Conservation (phyloP, 2,888 invertebrate genomes). For the Zonitis immaculata region DNA sequence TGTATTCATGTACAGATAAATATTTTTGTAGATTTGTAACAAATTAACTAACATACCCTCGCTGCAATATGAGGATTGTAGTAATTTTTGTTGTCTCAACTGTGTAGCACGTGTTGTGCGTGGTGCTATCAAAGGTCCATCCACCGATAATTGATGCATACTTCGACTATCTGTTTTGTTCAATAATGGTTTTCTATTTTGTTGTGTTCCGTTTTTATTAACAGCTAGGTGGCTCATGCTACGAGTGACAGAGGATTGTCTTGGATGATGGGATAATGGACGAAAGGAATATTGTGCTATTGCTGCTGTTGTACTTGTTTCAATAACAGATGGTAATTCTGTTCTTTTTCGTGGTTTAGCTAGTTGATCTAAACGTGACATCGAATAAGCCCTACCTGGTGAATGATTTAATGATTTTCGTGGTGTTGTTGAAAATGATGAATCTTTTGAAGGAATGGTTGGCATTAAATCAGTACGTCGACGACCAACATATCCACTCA, state of each 20-base stretch:
- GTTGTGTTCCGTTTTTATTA: slow-evolving; percentile 47
- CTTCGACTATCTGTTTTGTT: slow-evolving; percentile 47
- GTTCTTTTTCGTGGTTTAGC: slow-evolving; percentile 63
- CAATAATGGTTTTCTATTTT: slow-evolving; percentile 41
- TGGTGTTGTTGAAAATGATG: slow-evolving; percentile 51
- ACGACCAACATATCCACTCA: slow-evolving; percentile 67
- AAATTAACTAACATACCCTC: slow-evolving; percentile 40
- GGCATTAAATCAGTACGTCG: slow-evolving; percentile 89
- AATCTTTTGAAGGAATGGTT: slow-evolving; percentile 73
- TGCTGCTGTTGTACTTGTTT: slow-evolving; percentile 22
- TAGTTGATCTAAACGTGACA: slow-evolving; percentile 87
- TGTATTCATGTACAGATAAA: too few species aligned
- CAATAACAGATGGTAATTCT: slow-evolving; percentile 44
- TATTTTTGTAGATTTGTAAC: background rate
- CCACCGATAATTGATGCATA: slow-evolving; percentile 46
- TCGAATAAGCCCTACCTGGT: slow-evolving; percentile 88
- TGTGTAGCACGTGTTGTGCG: slow-evolving; percentile 47
- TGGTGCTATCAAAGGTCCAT: slow-evolving; percentile 37
- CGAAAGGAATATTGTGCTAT: slow-evolving; percentile 28
- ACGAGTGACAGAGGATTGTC: slow-evolving; percentile 56
- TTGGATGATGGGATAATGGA: slow-evolving; percentile 39
- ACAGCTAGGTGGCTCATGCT: slow-evolving; percentile 68
- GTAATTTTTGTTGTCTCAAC: slow-evolving; percentile 46
- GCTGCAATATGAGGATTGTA: slow-evolving; percentile 41
- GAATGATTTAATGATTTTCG: slow-evolving; percentile 49